These are phyloP conservation scores for Brotula barbata DNA, from an alignment of 2,797 vertebrate species.

Conservation along the genomic window DNA sequence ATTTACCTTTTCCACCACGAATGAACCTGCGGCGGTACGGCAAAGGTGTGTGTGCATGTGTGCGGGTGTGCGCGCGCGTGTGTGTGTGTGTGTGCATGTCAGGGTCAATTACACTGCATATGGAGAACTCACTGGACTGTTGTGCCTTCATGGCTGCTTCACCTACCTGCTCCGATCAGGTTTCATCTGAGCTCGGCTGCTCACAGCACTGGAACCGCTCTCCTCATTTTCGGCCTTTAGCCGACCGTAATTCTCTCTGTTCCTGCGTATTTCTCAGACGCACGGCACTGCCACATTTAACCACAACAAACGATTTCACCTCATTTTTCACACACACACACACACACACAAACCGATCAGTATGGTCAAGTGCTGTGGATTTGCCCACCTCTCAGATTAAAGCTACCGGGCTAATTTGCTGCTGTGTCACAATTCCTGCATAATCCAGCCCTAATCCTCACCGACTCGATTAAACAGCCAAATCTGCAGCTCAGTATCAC, in stretches of 20 bases:
- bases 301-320: conserved; percentile 15
- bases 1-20: conserved; percentile 32
- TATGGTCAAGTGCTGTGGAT: conserved; percentile 64
- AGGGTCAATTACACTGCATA: conserved; percentile 21
- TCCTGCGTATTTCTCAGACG: conserved; percentile 8
- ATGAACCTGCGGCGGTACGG: conserved; percentile 14
- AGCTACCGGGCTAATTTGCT: conserved; percentile 80
- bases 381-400: conserved; percentile 78
- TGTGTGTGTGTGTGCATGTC: conserved; percentile 31
- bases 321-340: conserved; percentile 13
- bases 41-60: conserved; percentile 13
- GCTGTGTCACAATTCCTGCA: conserved; percentile 73
- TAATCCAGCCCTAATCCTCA: conserved; percentile 81
- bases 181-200: conserved; percentile 50
- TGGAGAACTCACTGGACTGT: conserved; percentile 35
- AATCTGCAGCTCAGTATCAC: conserved; percentile 75
- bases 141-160: conserved; percentile 34
- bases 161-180: conserved; percentile 64
- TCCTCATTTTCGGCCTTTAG: conserved; percentile 35
- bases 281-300: no score
- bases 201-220: conserved; percentile 47
- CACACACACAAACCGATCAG: conserved; percentile 32
- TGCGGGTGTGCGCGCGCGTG: conserved; percentile 13
- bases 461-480: conserved; percentile 78
- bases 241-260: conserved; percentile 23